A percentile compares a stretch with the other conserved stretches of the same genome.
These are phyloP conservation scores for Acanthoscelides obtectus DNA, from an alignment of 2,888 invertebrate species.

Conservation along the genomic window DNA sequence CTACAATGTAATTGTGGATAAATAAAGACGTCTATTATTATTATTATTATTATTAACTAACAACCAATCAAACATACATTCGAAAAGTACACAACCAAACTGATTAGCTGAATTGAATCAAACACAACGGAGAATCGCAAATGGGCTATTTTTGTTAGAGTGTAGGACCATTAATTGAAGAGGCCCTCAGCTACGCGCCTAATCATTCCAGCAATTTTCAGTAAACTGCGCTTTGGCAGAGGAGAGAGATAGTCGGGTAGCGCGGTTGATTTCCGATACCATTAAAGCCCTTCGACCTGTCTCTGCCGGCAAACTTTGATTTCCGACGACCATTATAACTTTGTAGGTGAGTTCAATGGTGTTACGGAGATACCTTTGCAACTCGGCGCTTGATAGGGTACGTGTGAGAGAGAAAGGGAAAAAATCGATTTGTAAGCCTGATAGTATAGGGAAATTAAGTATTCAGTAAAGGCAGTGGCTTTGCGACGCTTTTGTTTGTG, in stretches of 20 bases:
- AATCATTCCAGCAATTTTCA: not conserved
- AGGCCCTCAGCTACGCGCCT: not conserved
- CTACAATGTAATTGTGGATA: too few relatives aligned
- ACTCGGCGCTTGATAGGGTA: too few relatives aligned
- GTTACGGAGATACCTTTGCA: not conserved
- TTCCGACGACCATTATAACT: not conserved
- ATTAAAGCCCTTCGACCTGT: not conserved
- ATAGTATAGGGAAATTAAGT: too few relatives aligned
- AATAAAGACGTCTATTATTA: too few relatives aligned
- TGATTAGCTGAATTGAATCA: too few relatives aligned
- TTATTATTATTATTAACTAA: too few relatives aligned
- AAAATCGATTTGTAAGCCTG: too few relatives aligned
- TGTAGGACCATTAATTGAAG: slow-evolving; percentile 5
- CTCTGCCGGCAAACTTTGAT: not conserved
- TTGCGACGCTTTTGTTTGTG: too few relatives aligned
- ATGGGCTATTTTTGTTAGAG: slow-evolving; percentile 4
- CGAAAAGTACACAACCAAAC: too few relatives aligned
- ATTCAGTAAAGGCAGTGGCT: too few relatives aligned
- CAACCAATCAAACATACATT: too few relatives aligned
- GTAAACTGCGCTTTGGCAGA: not conserved
- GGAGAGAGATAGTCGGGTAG: not conserved
- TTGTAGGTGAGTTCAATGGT: not conserved
- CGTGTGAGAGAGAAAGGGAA: too few relatives aligned
- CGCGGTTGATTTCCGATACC: not conserved
- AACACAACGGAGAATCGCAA: not conserved